Evolutionary conservation across 2,113 vertebrate species (phyloP).

Genomic region (Bos javanicus): DNA sequence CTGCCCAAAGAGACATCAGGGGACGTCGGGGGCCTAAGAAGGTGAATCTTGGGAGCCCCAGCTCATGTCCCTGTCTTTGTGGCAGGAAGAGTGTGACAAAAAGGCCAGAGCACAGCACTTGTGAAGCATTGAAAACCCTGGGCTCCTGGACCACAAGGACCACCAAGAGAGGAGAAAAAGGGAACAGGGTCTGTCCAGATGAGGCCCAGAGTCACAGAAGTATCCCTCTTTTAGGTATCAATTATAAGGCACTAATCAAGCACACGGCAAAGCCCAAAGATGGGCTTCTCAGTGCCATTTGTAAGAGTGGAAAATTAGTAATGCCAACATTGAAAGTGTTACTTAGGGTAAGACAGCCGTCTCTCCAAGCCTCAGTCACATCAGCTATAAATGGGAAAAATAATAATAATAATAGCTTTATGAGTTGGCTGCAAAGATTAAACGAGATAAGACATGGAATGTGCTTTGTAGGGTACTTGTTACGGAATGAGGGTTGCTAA

Average conservation of each 20-base stretch:
- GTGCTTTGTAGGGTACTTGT: background rate
- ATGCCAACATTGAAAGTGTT: background rate
- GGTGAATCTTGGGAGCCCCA: background rate
- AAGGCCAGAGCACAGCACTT: background rate
- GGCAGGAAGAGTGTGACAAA: background rate
- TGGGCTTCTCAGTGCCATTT: background rate
- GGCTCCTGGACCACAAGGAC: background rate
- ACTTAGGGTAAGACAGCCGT: background rate
- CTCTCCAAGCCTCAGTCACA: background rate
- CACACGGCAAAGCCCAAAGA: background rate
- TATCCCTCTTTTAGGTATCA: background rate
- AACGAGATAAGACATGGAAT: background rate
- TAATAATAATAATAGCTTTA: background rate
- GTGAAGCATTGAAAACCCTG: background rate
- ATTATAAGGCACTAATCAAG: background rate
- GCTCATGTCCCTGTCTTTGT: background rate
- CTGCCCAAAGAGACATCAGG: conserved; percentile 20
- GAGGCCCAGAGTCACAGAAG: background rate
- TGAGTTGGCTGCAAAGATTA: background rate
- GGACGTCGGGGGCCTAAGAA: background rate
- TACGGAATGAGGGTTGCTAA: background rate
- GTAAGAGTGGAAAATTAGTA: background rate
- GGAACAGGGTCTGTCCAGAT: background rate
- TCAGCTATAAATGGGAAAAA: background rate
- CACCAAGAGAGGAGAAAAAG: background rate